These are phyloP conservation scores for Sapajus apella DNA, from an alignment of 2,113 vertebrate species.

Conservation along the genomic window DNA sequence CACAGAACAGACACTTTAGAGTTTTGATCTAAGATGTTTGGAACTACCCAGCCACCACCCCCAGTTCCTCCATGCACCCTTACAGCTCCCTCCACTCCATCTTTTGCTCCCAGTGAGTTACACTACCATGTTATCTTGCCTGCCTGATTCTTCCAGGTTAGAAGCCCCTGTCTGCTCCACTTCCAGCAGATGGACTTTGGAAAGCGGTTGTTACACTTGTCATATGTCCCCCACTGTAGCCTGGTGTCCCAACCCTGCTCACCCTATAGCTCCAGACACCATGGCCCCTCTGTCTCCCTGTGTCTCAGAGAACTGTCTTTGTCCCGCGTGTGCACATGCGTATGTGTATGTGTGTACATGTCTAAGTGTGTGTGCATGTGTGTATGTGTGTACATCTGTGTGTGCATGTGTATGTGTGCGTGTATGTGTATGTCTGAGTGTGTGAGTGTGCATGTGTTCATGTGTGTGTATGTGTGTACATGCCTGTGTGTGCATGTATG, in stretches of 20 bases:
- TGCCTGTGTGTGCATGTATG: no score
- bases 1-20: conserved; percentile 73
- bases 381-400: background rate
- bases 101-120: background rate
- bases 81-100: background rate
- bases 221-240: background rate
- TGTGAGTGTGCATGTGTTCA: background rate
- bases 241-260: background rate
- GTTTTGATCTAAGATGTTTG: conserved; percentile 83
- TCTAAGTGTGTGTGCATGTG: conserved; percentile 23
- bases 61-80: background rate
- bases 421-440: conserved; percentile 20
- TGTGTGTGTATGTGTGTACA: no score
- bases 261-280: background rate
- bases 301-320: background rate
- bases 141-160: conserved; percentile 61
- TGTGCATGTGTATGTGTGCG: conserved; percentile 21
- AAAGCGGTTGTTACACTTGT: background rate
- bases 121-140: conserved; percentile 72
- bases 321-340: background rate
- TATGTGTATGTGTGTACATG: background rate
- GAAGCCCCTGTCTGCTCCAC: conserved; percentile 60
- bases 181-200: conserved; percentile 61
- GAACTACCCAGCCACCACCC: background rate
- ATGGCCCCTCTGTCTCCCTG: background rate